Percentiles rank a stretch among this genome's conserved stretches.
Conservation (phyloP, 2,113 vertebrate species). For the Turnix velox region DNA sequence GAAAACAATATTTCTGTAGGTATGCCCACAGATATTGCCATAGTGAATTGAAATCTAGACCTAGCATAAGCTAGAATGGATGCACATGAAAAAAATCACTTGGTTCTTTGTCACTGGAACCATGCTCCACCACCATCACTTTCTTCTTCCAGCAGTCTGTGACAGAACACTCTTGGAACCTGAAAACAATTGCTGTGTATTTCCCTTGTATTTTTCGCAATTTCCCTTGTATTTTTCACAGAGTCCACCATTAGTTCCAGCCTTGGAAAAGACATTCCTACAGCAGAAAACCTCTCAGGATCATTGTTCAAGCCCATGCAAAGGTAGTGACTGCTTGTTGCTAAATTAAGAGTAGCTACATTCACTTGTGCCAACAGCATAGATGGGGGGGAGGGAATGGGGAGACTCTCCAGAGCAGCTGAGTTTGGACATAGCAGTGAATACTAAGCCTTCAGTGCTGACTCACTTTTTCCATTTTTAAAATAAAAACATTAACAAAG, state of each 20-base stretch:
- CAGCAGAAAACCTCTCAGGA: background rate
- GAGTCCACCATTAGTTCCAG: background rate
- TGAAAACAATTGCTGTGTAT: background rate
- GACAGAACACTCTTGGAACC: background rate
- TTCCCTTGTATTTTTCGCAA: background rate
- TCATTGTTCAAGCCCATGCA: background rate
- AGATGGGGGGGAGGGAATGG: background rate
- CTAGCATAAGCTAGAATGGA: background rate
- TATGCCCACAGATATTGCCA: background rate
- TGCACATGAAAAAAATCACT: background rate
- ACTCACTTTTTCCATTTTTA: conserved; percentile 62
- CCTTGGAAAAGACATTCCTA: background rate
- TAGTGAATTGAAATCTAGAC: background rate
- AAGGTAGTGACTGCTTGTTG: background rate
- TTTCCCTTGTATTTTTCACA: background rate
- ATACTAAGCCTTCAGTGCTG: conserved; percentile 21
- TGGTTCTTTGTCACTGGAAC: background rate
- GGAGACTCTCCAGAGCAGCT: conserved; percentile 34
- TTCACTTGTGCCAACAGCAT: background rate
- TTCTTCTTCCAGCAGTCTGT: background rate
- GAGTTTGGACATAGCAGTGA: conserved; percentile 22
- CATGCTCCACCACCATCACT: background rate
- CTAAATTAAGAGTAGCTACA: conserved; percentile 30
- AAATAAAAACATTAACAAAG: conserved; percentile 50
- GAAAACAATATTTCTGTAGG: background rate